A percentile compares a stretch with the other conserved stretches of the same genome.
Evolutionary conservation across 2,797 vertebrate species (phyloP).

Genomic region (Thripadectes ignobilis): DNA sequence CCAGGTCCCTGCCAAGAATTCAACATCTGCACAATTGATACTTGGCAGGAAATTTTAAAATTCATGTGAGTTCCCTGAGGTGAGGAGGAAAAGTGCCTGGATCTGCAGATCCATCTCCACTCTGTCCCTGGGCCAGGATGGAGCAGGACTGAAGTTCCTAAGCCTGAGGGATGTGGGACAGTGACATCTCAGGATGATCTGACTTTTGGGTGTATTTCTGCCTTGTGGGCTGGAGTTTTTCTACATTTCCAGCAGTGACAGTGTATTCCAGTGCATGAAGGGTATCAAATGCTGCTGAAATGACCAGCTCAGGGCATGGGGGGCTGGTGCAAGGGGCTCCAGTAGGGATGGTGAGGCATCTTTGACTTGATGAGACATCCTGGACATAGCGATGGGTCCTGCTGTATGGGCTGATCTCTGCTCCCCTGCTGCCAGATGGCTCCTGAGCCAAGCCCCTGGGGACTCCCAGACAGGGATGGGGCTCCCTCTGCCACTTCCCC

Average conservation of each 20-base stretch:
- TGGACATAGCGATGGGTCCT: fast-evolving
- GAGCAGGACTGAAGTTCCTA: not conserved
- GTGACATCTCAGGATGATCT: not conserved
- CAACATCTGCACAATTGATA: conserved; percentile 36
- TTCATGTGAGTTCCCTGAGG: not conserved
- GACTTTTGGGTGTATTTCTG: not conserved
- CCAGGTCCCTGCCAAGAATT: not conserved
- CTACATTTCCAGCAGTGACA: not conserved
- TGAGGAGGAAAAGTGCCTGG: not conserved
- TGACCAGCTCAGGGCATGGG: not conserved
- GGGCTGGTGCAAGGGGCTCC: not conserved
- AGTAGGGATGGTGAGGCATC: not conserved
- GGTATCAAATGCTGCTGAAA: too few relatives aligned
- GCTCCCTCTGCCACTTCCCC: not conserved
- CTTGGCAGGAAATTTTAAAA: conserved; percentile 29
- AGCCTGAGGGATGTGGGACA: fast-evolving
- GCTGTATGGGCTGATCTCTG: not conserved
- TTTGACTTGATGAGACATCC: not conserved
- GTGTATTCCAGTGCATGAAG: not conserved
- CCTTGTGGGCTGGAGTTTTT: not conserved
- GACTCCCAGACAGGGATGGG: fast-evolving
- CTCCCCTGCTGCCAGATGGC: not conserved
- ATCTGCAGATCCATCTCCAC: not conserved
- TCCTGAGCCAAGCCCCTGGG: fast-evolving
- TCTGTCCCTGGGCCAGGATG: not conserved